A percentile compares a stretch with the other conserved stretches of the same genome.
Conservation (phyloP, 1,140 invertebrate genomes). For the Drosophila arawakana region DNA sequence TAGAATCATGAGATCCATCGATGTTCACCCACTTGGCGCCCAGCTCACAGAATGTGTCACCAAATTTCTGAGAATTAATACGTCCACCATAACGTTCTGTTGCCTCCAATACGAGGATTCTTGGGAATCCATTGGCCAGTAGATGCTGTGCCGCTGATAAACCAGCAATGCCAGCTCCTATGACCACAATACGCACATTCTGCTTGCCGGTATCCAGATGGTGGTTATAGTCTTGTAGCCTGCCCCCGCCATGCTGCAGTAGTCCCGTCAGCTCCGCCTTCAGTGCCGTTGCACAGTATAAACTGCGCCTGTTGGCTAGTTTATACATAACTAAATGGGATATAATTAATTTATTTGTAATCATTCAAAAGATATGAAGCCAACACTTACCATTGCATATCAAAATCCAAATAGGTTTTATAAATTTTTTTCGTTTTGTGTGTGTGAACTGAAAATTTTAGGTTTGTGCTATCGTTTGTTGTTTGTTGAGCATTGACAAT, state of each 20-base stretch:
- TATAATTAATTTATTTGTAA: not conserved
- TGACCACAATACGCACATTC: constrained; percentile 88
- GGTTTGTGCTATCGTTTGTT: not conserved
- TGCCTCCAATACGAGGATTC: constrained; percentile 90
- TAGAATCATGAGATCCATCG: constrained; percentile 69
- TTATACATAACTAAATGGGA: constrained; percentile 50
- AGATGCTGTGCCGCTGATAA: constrained; percentile 90
- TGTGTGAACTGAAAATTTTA: constrained; percentile 31
- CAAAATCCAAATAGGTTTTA: constrained; percentile 22
- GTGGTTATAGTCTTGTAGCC: constrained; percentile 21
- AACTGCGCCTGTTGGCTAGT: constrained; percentile 60
- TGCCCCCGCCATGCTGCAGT: constrained; percentile 19
- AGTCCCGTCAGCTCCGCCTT: constrained; percentile 52
- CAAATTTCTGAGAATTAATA: constrained; percentile 90
- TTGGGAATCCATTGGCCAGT: constrained; percentile 88
- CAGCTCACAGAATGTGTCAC: constrained; percentile 90
- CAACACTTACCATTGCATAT: constrained; percentile 65
- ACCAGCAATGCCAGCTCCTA: constrained; percentile 91
- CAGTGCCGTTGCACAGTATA: constrained; percentile 70
- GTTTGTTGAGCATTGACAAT: constrained; percentile 6
- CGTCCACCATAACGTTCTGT: constrained; percentile 91
- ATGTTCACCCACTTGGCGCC: constrained; percentile 86
- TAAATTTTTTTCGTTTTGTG: constrained; percentile 5
- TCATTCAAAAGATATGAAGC: not conserved
- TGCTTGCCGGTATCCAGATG: constrained; percentile 56